Evolutionary conservation across 1,140 invertebrate species (phyloP).

Genomic region (Drosophila kepulauana): DNA sequence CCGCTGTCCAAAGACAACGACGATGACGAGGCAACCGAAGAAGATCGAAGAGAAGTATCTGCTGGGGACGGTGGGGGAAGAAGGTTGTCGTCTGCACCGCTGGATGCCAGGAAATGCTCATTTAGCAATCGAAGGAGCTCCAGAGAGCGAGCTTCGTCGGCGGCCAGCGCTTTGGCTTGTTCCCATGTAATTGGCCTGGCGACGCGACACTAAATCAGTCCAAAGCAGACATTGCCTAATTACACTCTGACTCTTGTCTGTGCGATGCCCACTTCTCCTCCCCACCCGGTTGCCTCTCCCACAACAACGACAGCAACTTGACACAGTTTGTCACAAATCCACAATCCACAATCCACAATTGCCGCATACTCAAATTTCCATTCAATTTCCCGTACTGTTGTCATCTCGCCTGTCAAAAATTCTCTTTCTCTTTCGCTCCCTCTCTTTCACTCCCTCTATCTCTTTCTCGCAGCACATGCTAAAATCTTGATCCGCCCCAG

Average conservation of each 20-base stretch:
- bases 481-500: conserved; percentile 64
- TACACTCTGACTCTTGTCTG: conserved; percentile 32
- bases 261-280: background rate
- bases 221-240: conserved; percentile 75
- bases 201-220: conserved; percentile 79
- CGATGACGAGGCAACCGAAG: background rate
- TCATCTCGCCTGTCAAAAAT: conserved; percentile 29
- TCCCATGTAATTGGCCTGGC: conserved; percentile 73
- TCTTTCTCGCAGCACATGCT: conserved; percentile 47
- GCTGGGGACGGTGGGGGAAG: background rate
- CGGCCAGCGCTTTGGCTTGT: conserved; percentile 35
- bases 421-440: background rate
- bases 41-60: background rate
- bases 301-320: conserved; percentile 60
- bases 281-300: background rate
- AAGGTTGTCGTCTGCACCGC: conserved; percentile 68
- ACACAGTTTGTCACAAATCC: conserved; percentile 72
- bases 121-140: conserved; percentile 71
- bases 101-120: conserved; percentile 85
- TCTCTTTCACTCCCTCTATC: background rate
- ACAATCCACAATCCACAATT: conserved; percentile 35
- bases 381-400: conserved; percentile 55
- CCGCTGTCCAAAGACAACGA: conserved; percentile 23
- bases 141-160: background rate
- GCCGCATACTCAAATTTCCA: conserved; percentile 56